These are phyloP conservation scores for Eurytoma adleriae DNA, from an alignment of 2,888 invertebrate species.

Conservation along the genomic window DNA sequence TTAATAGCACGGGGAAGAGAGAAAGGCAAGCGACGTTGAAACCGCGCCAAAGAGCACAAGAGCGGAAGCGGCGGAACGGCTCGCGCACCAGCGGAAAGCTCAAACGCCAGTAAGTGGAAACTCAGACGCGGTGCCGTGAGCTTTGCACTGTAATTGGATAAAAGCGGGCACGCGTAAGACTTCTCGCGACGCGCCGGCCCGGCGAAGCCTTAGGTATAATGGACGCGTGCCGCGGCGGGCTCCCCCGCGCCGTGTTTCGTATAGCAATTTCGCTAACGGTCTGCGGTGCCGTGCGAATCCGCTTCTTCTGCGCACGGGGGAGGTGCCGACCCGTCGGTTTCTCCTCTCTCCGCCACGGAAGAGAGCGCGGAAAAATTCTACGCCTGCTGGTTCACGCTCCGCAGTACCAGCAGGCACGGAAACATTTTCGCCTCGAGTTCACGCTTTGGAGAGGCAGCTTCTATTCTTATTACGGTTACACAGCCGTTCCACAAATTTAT, in stretches of 20 bases:
- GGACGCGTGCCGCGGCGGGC: not conserved
- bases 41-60: conserved; percentile 18
- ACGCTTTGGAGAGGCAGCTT: too few relatives aligned
- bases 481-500: too few relatives aligned
- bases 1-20: conserved; percentile 30
- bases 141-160: conserved; percentile 65
- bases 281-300: not conserved
- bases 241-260: not conserved
- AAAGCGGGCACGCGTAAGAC: conserved; percentile 64
- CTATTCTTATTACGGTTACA: too few relatives aligned
- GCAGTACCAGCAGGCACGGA: too few relatives aligned
- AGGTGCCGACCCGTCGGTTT: not conserved
- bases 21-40: not conserved
- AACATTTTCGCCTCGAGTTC: too few relatives aligned
- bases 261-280: conserved; percentile 18
- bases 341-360: not conserved
- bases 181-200: conserved; percentile 60
- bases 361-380: not conserved
- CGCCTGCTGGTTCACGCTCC: not conserved
- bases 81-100: not conserved
- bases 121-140: not conserved
- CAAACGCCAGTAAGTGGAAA: not conserved
- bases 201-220: conserved; percentile 61
- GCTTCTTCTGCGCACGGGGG: not conserved
- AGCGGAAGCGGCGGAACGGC: conserved; percentile 31